These are phyloP conservation scores for Philypnodon macrostomus DNA, from an alignment of 2,797 vertebrate genomes.

Conservation along the genomic window DNA sequence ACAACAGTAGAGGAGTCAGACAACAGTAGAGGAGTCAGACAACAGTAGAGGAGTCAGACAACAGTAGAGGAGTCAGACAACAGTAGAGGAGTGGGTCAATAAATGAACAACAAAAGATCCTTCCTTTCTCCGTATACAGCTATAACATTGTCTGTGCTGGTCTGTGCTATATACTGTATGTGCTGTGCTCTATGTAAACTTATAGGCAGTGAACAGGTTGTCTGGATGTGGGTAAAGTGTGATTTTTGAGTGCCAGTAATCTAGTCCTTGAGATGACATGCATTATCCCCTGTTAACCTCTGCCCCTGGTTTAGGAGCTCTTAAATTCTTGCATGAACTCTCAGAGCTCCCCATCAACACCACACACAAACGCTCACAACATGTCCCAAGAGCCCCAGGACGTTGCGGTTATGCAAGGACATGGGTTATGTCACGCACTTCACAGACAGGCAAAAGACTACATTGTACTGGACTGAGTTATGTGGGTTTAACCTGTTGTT, in stretches of 20 bases:
- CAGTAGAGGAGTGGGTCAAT: not conserved
- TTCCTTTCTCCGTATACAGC: too few species aligned
- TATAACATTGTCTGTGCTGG: too few species aligned
- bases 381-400: not conserved
- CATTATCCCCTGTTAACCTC: constrained; percentile 53
- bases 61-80: too few species aligned
- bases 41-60: too few species aligned
- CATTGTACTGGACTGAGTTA: constrained; percentile 2
- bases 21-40: too few species aligned
- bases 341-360: not conserved
- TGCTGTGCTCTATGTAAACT: constrained; percentile 1
- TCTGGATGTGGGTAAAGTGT: not conserved
- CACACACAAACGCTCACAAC: constrained; percentile 4
- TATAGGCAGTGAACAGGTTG: not conserved
- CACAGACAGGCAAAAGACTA: constrained; percentile 22
- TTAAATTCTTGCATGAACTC: constrained; percentile 13
- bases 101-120: not conserved
- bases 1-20: too few species aligned
- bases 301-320: constrained; percentile 40
- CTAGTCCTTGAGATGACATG: constrained; percentile 24
- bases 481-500: too few species aligned
- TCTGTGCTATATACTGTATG: too few species aligned
- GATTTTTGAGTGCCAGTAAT: constrained; percentile 6
- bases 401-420: constrained; percentile 34
- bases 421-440: constrained; percentile 43